Evolutionary conservation across 2,113 vertebrate genomes (phyloP), one percentile per base, ranked within the genome.

Genomic region (Labrus mixtus): DNA sequence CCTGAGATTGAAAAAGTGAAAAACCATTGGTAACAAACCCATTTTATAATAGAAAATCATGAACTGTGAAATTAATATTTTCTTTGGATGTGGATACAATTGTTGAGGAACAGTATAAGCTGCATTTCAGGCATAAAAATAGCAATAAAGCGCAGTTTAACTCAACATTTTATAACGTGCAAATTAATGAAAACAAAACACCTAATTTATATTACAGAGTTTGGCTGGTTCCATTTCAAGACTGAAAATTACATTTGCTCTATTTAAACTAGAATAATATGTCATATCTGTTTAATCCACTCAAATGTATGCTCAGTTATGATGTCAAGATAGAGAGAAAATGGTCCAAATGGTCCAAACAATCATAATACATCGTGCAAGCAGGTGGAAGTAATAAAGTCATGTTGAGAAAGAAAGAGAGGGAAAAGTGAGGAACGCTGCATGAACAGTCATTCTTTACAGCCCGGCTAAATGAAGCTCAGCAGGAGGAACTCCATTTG

Each of bases 401-500:
- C 46, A 8, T 19, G 11, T 41, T 41, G 39, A 11, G 46, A 45
- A 10, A 43, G 41, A 46, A 48, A 48, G 37, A 12, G 5, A 63
- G 25, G 9, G 10, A 71, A 15, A 41, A 60, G 8, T 53, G 19
- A 61, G 33, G 43, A 51, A 17, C 8, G 15, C 41, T 55, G n/a
- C 68, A 39, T 60, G 20, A 73, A 62, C 16, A 66, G 62, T 56
- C 17, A 12, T 64, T 45, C 46, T 48, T 48, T 39, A 54, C 43
- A 9, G 19, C 41, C 0, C 19, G 36, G 59, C 10, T 76, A 54
- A 73, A 68, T 58, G n/a, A 19, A 84, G 50, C 58, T 68, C 29
- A 48, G 81, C 53, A 55, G 23, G 63, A 51, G 46, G 53, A 55
- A 37, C 13, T 13, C 20, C 22, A 17, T n/a, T 58, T 68, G 23